Percentiles rank a stretch among this genome's conserved stretches.
Evolutionary conservation across 2,888 invertebrate species (phyloP).

Genomic region (Microctonus hyperodae): DNA sequence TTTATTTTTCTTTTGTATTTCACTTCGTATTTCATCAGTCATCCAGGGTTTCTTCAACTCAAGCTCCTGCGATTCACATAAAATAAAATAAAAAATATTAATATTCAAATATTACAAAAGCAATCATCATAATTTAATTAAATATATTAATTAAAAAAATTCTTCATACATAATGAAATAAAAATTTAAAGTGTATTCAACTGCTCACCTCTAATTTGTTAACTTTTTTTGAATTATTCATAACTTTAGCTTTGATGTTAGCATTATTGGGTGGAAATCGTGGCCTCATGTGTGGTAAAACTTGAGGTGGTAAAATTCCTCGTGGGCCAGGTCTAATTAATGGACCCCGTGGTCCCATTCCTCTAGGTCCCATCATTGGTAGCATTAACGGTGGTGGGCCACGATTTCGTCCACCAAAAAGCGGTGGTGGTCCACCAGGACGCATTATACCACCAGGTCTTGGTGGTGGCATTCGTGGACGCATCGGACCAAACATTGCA

Average conservation of each 20-base stretch:
- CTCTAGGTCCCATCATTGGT: slow-evolving; percentile 49
- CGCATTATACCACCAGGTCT: slow-evolving; percentile 40
- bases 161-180: too few species aligned
- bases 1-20: slow-evolving; percentile 61
- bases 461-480: slow-evolving; percentile 41
- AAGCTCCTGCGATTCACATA: slow-evolving; percentile 48
- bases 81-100: background rate
- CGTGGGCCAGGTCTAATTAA: slow-evolving; percentile 50
- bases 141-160: too few species aligned
- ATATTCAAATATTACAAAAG: too few species aligned
- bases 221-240: slow-evolving; percentile 50
- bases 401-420: slow-evolving; percentile 45
- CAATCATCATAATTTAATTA: too few species aligned
- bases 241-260: slow-evolving; percentile 49
- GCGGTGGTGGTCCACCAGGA: slow-evolving; percentile 40
- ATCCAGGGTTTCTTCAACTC: slow-evolving; percentile 61
- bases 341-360: slow-evolving; percentile 46
- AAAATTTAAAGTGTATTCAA: slow-evolving; percentile 24
- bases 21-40: slow-evolving; percentile 60
- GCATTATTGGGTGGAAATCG: slow-evolving; percentile 50
- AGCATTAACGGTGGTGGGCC: slow-evolving; percentile 47
- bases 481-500: slow-evolving; percentile 41
- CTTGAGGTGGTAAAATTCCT: slow-evolving; percentile 48
- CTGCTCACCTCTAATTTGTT: slow-evolving; percentile 55
- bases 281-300: slow-evolving; percentile 52